A percentile compares a stretch with the other conserved stretches of the same genome.
Conservation (phyloP, 2,888 invertebrate genomes). For the Watsonalla cultraria region DNA sequence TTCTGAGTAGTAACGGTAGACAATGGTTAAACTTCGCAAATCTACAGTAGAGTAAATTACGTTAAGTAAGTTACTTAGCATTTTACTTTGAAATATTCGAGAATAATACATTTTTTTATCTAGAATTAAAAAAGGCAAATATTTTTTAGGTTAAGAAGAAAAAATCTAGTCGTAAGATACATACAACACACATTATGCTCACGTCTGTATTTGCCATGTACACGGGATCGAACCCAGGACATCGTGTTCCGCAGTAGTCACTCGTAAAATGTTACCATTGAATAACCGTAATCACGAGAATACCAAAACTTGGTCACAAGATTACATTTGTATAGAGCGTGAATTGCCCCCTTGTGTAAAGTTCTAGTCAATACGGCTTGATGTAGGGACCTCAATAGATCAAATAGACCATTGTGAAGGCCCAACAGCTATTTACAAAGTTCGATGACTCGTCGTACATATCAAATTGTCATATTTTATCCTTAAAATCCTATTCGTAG, state of each 20-base stretch:
- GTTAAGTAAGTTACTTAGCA: too few relatives aligned
- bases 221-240: too few relatives aligned
- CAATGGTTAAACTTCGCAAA: too few relatives aligned
- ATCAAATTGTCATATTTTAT: constrained; percentile 34
- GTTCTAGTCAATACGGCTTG: constrained; percentile 39
- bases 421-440: constrained; percentile 50
- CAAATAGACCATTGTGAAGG: constrained; percentile 50
- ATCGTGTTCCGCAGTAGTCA: too few relatives aligned
- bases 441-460: constrained; percentile 45
- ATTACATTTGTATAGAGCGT: constrained; percentile 28
- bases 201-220: too few relatives aligned
- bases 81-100: neutral
- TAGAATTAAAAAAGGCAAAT: too few relatives aligned
- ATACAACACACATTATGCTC: too few relatives aligned
- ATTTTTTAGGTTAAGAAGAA: too few relatives aligned
- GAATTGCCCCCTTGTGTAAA: constrained; percentile 44
- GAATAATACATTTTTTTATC: neutral
- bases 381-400: constrained; percentile 44
- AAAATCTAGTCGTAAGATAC: too few relatives aligned
- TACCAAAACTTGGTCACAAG: constrained; percentile 21
- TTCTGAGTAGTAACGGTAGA: neutral
- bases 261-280: constrained; percentile 4
- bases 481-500: constrained; percentile 21
- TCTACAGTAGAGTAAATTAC: too few relatives aligned
- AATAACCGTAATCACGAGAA: constrained; percentile 24